These are phyloP conservation scores for Isoperla grammatica DNA, from an alignment of 2,888 invertebrate genomes.

Conservation along the genomic window DNA sequence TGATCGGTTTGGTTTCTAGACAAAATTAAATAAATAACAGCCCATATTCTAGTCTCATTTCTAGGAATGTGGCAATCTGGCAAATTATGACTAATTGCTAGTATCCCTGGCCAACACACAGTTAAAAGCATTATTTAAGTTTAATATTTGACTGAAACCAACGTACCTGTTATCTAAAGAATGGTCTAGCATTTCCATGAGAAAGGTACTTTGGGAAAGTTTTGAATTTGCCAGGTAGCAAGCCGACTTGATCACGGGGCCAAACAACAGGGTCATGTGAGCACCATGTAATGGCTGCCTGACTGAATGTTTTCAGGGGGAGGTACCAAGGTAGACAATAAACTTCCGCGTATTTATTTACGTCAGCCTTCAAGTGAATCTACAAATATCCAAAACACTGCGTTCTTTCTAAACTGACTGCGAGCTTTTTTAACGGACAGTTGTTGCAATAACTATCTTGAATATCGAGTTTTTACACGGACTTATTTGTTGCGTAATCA, in stretches of 20 bases:
- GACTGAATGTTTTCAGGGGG: slow-evolving; percentile 2
- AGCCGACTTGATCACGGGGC: slow-evolving; percentile 60
- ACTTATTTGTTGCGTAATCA: slow-evolving; percentile 24
- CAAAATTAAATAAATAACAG: too few relatives aligned
- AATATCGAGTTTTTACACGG: neutral
- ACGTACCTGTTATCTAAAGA: slow-evolving; percentile 57
- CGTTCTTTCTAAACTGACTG: neutral
- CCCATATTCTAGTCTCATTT: too few relatives aligned
- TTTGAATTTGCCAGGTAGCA: slow-evolving; percentile 37
- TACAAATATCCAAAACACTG: neutral
- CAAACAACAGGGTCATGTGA: slow-evolving; percentile 69
- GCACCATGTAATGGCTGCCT: slow-evolving; percentile 36
- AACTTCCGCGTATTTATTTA: neutral
- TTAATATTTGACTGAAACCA: neutral
- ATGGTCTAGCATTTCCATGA: slow-evolving; percentile 55
- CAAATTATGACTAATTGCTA: too few relatives aligned
- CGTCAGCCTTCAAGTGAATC: too few relatives aligned
- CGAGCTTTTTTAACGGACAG: neutral
- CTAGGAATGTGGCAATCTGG: too few relatives aligned
- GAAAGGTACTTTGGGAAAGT: slow-evolving; percentile 30
- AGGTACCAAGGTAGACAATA: slow-evolving; percentile 6
- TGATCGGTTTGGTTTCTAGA: too few relatives aligned
- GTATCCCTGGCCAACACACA: too few relatives aligned
- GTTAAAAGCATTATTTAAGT: too few relatives aligned
- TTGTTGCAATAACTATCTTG: neutral